Base-by-base conservation (phyloP, 2,888 invertebrate species). In the Agelastica alni region DNA sequence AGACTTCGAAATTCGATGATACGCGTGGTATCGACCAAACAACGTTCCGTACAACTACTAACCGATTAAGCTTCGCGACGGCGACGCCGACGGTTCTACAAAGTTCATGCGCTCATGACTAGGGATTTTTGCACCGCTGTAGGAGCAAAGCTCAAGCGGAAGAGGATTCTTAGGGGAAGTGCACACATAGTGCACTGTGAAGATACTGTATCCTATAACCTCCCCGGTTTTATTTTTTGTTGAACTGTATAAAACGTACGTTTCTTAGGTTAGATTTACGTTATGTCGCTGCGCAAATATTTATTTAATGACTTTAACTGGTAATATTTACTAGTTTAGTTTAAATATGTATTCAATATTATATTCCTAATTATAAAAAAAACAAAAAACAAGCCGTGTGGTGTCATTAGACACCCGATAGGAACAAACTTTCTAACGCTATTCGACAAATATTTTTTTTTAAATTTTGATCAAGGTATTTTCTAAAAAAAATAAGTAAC, bases 51-150 rank as follows among this genome's bases (percentile, higher is more conserved):
- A 42, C 44, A 48, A 51, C 53, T 28, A 58, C 58, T 54, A 54
- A 51, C 53, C 51, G 48, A 26, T 22, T 47, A 51, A 20, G 30
- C 51, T 47, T 45, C 47, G 43, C 39, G 53, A 47, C 39, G 58
- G 7, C 46, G n/a, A n/a, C n/a, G n/a, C n/a, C n/a, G n/a, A n/a
- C n/a, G n/a, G n/a, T 45, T 30, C 47, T 39, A 44, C 46, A 22
- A 44, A 39, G 37, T 41, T 30, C 44, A 48, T 58, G 58, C 58
- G 53, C 58, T 48, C 41, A 20, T 13, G 51, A 45, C 44, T 26
- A 43, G 47, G 28, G 54, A 58, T 58, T 53, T 51, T 48, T 53
- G 58, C 44, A 36, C 53, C 14, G 44, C 28, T 34, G 10, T 28
- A 14, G 34, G 22, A 51, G 42, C 51, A 43, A 39, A 46, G 46